Percentiles rank a stretch among this genome's conserved stretches.
Evolutionary conservation across 2,888 invertebrate genomes (phyloP).

Genomic region (Dasysyrphus albostriatus): DNA sequence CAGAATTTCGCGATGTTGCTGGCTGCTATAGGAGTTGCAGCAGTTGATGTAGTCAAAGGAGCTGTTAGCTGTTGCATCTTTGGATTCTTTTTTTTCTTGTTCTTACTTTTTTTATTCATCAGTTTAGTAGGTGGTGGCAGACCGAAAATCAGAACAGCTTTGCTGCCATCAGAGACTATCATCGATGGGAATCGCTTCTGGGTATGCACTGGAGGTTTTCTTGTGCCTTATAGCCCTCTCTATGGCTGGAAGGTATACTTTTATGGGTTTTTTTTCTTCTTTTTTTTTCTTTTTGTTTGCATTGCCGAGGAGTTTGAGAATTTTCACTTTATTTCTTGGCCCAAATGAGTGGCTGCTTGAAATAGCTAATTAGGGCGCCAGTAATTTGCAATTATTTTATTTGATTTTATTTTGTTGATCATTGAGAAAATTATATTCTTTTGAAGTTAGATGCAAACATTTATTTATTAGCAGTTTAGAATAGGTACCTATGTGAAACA

Average conservation of each 20-base stretch:
- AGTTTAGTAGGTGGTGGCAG: slow-evolving; percentile 61
- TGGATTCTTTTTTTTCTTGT: slow-evolving; percentile 8
- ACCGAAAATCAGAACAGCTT: slow-evolving; percentile 71
- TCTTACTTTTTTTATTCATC: slow-evolving; percentile 22
- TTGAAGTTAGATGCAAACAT: too few relatives aligned
- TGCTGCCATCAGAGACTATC: slow-evolving; percentile 35
- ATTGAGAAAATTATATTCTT: slow-evolving; percentile 24
- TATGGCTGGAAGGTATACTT: slow-evolving; percentile 5
- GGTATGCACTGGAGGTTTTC: slow-evolving; percentile 67
- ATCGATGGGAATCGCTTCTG: slow-evolving; percentile 77
- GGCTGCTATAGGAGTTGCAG: neutral
- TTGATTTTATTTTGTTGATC: slow-evolving; percentile 32
- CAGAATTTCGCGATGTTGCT: slow-evolving; percentile 69
- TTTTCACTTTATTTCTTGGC: slow-evolving; percentile 8
- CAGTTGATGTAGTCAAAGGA: slow-evolving; percentile 16
- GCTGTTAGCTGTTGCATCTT: slow-evolving; percentile 31
- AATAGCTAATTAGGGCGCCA: slow-evolving; percentile 78
- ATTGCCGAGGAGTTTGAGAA: slow-evolving; percentile 17
- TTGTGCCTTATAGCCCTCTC: slow-evolving; percentile 4
- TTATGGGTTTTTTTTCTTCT: neutral
- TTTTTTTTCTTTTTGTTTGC: neutral
- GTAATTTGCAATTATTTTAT: slow-evolving; percentile 76
- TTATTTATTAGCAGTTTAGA: too few relatives aligned
- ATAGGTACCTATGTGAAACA: too few relatives aligned
- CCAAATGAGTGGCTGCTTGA: slow-evolving; percentile 39